Evolutionary conservation across 2,113 vertebrate genomes (phyloP), one percentile per base, ranked within the genome.

Genomic region (Xenus cinereus): DNA sequence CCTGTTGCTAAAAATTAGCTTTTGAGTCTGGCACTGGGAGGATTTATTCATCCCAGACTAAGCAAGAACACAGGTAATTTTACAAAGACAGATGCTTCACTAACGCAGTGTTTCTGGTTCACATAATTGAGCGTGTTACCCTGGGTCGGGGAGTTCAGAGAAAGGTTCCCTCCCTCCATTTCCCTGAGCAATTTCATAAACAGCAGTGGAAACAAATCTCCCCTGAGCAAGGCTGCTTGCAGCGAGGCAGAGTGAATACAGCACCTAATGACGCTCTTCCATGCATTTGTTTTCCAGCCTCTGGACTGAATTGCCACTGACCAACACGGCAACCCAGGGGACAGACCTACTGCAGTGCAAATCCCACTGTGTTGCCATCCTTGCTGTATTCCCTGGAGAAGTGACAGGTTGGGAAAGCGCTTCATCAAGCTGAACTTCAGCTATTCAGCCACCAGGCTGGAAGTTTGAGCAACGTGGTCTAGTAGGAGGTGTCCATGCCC

Each of bases 91-190:
- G 28, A 15, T 4, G 41, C 64, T 79, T 57, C 35, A 1, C 48
- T 50, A 43, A 12, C 0, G 0, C 41, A 1, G 0, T 4, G 3
- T 14, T 50, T 7, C n/a, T 75, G 78, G 35, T 16, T 8, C 9
- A 51, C 7, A 2, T 43, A 37, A 32, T 7, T 62, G 82, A 41
- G 56, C 0, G 0, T 12, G 33, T 59, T 74, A 12, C 35, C 2
- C 32, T 18, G 72, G 28, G 9, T 0, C 15, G 57, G 82, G 46
- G 48, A 35, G 78, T 20, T 67, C 74, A 63, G 37, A 6, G 50
- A 35, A 30, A 32, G 67, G 26, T 60, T 54, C 72, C 62, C 66
- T 89, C 79, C 84, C 86, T 83, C 81, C 39, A 3, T 35, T 73
- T 73, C 63, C n/a, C 63, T 39, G 54, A 89, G 54, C 81, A 45